Evolutionary conservation across 1,140 invertebrate genomes (phyloP), one percentile per base, ranked within the genome.

Genomic region (Potamilus streckersoni): DNA sequence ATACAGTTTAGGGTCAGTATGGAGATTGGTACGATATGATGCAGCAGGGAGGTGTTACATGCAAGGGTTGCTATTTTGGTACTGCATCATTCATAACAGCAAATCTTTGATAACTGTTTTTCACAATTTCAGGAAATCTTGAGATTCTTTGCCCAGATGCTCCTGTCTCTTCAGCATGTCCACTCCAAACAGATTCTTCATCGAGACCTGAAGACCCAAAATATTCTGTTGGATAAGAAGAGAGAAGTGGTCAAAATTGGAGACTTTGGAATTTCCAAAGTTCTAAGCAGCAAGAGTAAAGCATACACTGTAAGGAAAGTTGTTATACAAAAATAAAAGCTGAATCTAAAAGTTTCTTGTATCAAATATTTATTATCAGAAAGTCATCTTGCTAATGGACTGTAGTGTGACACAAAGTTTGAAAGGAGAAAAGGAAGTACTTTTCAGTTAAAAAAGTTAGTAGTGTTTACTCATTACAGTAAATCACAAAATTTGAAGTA

Each of bases 241-340:
- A 86, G 84, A 23, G 83, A 88, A 74, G 85, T 89, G 49, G 85
- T 90, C 17, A 90, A 90, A 79, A 87, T 91, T 71, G 88, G 89
- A 57, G 90, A 90, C 74, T 90, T 90, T 83, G 90, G 90, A 23
- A 91, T 91, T 49, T 90, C 90, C 19, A 90, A 90, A 86, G 88
- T 90, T 61, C 82, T 90, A 19, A 88, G 86, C 81, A 92, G 90
- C 70, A 92, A 92, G 84, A 92, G 90, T 76, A 91, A 92, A 79
- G 92, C 92, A n/a, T 90, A 86, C 69, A 92, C 93, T 83, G 92
- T 95, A 82, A 87, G 86, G 86, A n/a, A 15, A 60, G 59, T 27
- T 20, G 23, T 69, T 59, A 19, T 31, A 15, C 2, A 14, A 23
- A 71, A 19, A 69, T 8, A 31, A 15, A 59, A 56, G 62, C 55